Conservation (phyloP, 23 tunicate genomes). For the Aplidium turbinatum region DNA sequence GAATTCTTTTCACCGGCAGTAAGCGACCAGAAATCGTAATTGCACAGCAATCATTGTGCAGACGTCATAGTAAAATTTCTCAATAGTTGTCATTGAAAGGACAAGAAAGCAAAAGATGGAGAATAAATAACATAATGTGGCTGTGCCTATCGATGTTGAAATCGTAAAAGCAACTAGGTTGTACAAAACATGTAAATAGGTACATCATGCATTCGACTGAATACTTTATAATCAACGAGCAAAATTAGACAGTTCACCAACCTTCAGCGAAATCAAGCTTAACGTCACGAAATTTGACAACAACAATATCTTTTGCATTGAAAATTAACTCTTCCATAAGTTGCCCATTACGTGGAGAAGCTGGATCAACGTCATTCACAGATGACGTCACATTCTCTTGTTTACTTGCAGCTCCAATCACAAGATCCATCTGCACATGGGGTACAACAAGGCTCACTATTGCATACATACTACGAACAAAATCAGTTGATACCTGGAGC, state of each 20-base stretch:
- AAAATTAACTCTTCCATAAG: slow-evolving; percentile 55
- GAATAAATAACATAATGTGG: too few relatives aligned
- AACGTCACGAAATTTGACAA: slow-evolving; percentile 45
- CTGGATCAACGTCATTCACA: not conserved
- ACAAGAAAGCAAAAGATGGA: too few relatives aligned
- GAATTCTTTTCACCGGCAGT: too few relatives aligned
- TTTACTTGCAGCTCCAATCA: slow-evolving; percentile 49
- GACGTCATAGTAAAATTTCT: too few relatives aligned
- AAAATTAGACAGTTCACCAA: not conserved
- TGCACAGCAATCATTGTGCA: too few relatives aligned
- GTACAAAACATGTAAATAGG: not conserved
- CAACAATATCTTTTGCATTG: slow-evolving; percentile 38
- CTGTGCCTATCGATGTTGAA: too few relatives aligned
- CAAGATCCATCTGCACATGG: slow-evolving; percentile 90
- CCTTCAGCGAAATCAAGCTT: slow-evolving; percentile 57
- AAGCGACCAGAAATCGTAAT: too few relatives aligned
- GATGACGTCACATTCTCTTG: slow-evolving; percentile 9
- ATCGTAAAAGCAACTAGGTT: not conserved
- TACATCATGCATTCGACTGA: not conserved
- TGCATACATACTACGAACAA: too few relatives aligned
- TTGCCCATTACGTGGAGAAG: slow-evolving; percentile 17
- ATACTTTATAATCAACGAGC: not conserved
- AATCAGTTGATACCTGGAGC: too few relatives aligned
- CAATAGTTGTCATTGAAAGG: too few relatives aligned
- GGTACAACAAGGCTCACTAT: too few relatives aligned